Conservation (phyloP, 2,888 invertebrate species). For the Mayetiola destructor region DNA sequence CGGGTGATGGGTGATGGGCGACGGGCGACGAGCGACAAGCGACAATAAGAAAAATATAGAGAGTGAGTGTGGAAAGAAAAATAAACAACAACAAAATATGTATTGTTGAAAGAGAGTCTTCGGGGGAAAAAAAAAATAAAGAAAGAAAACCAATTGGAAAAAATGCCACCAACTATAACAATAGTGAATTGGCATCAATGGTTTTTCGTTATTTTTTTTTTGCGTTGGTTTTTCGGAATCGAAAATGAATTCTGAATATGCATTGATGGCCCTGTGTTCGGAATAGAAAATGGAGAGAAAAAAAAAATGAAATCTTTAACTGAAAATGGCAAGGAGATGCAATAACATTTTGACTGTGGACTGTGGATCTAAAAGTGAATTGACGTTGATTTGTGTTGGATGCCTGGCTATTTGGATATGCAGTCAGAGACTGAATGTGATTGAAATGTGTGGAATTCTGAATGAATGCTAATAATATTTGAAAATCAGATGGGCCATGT, state of each 20-base stretch:
- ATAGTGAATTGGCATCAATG: too few relatives aligned
- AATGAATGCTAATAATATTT: too few relatives aligned
- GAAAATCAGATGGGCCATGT: too few relatives aligned
- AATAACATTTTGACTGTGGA: too few relatives aligned
- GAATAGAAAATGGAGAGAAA: background rate
- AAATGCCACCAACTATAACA: too few relatives aligned
- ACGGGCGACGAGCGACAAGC: background rate
- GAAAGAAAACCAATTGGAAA: too few relatives aligned
- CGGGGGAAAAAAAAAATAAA: background rate
- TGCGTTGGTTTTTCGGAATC: too few relatives aligned
- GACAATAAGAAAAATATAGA: background rate
- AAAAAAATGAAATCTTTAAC: background rate
- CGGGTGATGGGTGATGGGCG: background rate
- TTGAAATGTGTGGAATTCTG: background rate
- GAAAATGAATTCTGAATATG: too few relatives aligned
- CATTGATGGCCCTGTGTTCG: too few relatives aligned
- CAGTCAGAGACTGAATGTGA: background rate
- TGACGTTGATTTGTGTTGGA: slow-evolving; percentile 8
- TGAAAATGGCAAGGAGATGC: background rate
- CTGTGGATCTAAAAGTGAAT: too few relatives aligned
- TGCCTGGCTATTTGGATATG: too few relatives aligned
- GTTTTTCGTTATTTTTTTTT: too few relatives aligned
- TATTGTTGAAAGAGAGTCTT: background rate
- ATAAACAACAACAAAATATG: background rate
- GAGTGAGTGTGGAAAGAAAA: background rate